phyloP scores from a whole-genome alignment of 2,888 invertebrate species.

The Nomada fabriciana region DNA sequence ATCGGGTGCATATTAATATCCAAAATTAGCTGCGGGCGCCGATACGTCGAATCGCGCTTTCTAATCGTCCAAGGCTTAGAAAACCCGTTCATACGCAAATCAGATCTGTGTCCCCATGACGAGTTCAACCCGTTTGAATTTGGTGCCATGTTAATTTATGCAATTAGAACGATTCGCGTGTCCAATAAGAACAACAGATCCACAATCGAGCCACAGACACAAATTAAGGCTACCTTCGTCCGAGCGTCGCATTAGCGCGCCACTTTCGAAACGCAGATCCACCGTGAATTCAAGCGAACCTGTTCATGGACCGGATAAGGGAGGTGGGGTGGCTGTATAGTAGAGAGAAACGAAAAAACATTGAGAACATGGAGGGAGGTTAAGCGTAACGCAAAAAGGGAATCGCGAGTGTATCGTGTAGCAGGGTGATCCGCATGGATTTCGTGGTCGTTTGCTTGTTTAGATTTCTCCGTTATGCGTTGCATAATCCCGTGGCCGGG shows the following conservation, averaged over 20 bases:
- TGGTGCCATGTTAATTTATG: slow-evolving; percentile 57
- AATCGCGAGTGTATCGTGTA: slow-evolving; percentile 13
- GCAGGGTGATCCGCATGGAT: slow-evolving; percentile 45
- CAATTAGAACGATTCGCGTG: slow-evolving; percentile 60
- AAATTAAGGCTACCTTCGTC: slow-evolving; percentile 54
- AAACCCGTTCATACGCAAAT: slow-evolving; percentile 30
- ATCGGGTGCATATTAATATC: slow-evolving; percentile 2
- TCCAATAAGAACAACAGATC: slow-evolving; percentile 33
- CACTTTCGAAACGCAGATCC: slow-evolving; percentile 48
- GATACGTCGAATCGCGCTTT: slow-evolving; percentile 45
- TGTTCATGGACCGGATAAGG: neutral
- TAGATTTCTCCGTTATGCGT: slow-evolving; percentile 74
- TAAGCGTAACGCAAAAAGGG: slow-evolving; percentile 12
- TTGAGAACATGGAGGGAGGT: neutral
- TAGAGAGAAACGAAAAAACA: neutral
- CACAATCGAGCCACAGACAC: slow-evolving; percentile 26
- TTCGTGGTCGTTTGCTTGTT: slow-evolving; percentile 68
- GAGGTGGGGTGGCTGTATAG: neutral
- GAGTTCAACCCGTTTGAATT: slow-evolving; percentile 41
- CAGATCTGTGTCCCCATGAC: slow-evolving; percentile 21
- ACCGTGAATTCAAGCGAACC: neutral
- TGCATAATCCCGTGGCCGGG: slow-evolving; percentile 66
- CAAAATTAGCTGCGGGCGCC: slow-evolving; percentile 3
- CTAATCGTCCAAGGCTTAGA: slow-evolving; percentile 58
- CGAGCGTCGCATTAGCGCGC: slow-evolving; percentile 39